Evolutionary conservation across 2,888 invertebrate genomes (phyloP).

Genomic region (Itoplectis maculator): DNA sequence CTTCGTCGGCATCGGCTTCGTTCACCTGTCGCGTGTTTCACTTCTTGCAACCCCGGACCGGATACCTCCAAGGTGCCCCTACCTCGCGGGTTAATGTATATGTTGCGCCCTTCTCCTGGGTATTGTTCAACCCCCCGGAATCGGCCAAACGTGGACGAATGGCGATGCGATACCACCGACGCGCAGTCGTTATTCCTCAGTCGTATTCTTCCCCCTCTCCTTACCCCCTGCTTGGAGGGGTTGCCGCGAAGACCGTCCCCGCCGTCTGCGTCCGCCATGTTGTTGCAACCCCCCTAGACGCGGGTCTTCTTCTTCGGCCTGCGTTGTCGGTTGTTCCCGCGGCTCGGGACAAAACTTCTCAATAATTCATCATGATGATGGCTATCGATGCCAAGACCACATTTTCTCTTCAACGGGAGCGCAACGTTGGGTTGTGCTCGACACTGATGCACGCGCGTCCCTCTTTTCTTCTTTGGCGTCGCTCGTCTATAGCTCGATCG

Average conservation of each 20-base stretch:
- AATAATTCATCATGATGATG: constrained; percentile 73
- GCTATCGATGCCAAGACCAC: constrained; percentile 69
- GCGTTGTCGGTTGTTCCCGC: constrained; percentile 40
- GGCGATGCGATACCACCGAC: constrained; percentile 70
- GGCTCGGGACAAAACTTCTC: constrained; percentile 66
- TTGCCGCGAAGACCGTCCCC: constrained; percentile 15
- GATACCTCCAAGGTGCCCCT: constrained; percentile 24
- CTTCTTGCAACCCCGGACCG: constrained; percentile 55
- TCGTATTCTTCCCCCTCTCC: background rate
- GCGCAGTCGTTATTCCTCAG: constrained; percentile 64
- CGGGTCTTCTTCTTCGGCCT: constrained; percentile 25
- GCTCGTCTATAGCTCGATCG: constrained; percentile 14
- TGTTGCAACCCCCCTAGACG: constrained; percentile 60
- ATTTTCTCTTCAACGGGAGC: constrained; percentile 39
- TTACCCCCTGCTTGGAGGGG: background rate
- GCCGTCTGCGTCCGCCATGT: constrained; percentile 70
- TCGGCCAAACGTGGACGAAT: constrained; percentile 82
- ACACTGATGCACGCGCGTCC: constrained; percentile 43
- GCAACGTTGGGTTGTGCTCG: constrained; percentile 18
- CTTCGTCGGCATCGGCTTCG: constrained; percentile 64
- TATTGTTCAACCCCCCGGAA: constrained; percentile 45
- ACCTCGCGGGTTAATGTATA: constrained; percentile 24
- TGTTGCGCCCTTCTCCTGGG: constrained; percentile 53
- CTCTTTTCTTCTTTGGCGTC: constrained; percentile 34
- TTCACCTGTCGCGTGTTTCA: constrained; percentile 54